Percentiles rank a stretch among this genome's conserved stretches.
These are phyloP conservation scores for Suricata suricatta DNA, from an alignment of 2,113 vertebrate genomes.

Conservation along the genomic window DNA sequence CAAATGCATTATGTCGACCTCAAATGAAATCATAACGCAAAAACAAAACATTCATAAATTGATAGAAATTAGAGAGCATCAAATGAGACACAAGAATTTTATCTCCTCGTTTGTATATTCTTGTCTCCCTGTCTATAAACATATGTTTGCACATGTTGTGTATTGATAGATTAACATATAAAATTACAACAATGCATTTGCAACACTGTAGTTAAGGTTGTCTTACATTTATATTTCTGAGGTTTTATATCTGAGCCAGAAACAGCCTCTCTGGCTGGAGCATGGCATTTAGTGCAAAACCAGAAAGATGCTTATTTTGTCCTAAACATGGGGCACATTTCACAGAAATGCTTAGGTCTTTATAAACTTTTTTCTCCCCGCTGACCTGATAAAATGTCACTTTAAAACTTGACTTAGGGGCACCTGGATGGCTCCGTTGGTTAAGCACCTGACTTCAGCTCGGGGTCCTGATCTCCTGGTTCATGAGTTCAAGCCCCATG, in stretches of 20 bases:
- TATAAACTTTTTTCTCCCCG: background rate
- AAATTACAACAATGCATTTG: conserved; percentile 85
- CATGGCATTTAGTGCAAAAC: conserved; percentile 71
- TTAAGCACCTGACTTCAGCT: too few relatives aligned
- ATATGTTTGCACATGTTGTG: conserved; percentile 87
- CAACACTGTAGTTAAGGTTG: conserved; percentile 86
- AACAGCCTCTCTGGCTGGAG: conserved; percentile 77
- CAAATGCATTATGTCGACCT: conserved; percentile 82
- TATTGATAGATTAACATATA: conserved; percentile 87
- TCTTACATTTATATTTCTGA: conserved; percentile 85
- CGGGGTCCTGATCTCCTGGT: too few relatives aligned
- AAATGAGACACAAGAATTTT: conserved; percentile 85
- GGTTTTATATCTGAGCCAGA: conserved; percentile 82
- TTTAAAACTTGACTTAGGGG: background rate
- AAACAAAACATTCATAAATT: conserved; percentile 82
- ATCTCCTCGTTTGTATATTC: conserved; percentile 85
- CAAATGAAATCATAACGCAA: conserved; percentile 84
- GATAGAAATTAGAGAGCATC: conserved; percentile 85
- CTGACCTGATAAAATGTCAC: background rate
- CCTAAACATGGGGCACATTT: conserved; percentile 56
- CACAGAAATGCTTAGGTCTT: background rate
- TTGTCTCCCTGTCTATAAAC: conserved; percentile 86
- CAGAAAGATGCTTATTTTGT: conserved; percentile 54
- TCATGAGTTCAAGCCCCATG: too few relatives aligned
- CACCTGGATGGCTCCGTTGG: too few relatives aligned